Base-by-base conservation (phyloP, 2,888 invertebrate genomes). In the Volucella bombylans region DNA sequence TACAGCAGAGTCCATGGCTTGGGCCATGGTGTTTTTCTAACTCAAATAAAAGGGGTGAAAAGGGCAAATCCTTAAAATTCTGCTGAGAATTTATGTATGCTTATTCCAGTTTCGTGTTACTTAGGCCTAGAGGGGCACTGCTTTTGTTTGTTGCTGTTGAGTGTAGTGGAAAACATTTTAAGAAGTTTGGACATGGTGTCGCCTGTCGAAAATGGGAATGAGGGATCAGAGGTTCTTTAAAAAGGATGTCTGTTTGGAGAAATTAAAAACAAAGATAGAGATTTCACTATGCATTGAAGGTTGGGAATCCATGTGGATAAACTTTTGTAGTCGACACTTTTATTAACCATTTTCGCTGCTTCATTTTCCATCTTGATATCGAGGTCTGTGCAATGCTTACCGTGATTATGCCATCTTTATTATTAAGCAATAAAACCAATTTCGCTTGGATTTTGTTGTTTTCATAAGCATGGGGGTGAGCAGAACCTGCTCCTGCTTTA, bases 41-140 rank as follows among this genome's bases (percentile, higher is more conserved):
- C 80, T 85, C 85, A 80, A 85, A 80, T 81, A 85, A 81, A 85
- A 85, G 72, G 85, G 85, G 85, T 85, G 85, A 77, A 80, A 65
- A 77, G 76, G 76, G 85, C 85, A 85, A 85, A 80, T 85, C 83
- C 83, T 67, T 47, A 41, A 45, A 78, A 78, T 64, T 59, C 72
- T 57, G 57, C 11, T n/a, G 62, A 77, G 71, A 80, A 85, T 85
- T 72, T 85, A 85, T 85, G 47, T 76, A 23, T 23, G 23, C 3
- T n/a, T 23, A 23, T 23, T 3, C 23, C 80, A 55, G 64, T 39
- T 38, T 49, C 69, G 68, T 68, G 80, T 72, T 80, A 61, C 85
- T 76, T 72, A 72, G 65, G 82, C 76, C 59, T 55, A 54, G 50
- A 52, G 72, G 31, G 41, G 64, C 39, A 67, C 31, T 69, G 82